phyloP scores from a whole-genome alignment of 2,113 vertebrate genomes.

The Hypocryptadius cinnamomeus region DNA sequence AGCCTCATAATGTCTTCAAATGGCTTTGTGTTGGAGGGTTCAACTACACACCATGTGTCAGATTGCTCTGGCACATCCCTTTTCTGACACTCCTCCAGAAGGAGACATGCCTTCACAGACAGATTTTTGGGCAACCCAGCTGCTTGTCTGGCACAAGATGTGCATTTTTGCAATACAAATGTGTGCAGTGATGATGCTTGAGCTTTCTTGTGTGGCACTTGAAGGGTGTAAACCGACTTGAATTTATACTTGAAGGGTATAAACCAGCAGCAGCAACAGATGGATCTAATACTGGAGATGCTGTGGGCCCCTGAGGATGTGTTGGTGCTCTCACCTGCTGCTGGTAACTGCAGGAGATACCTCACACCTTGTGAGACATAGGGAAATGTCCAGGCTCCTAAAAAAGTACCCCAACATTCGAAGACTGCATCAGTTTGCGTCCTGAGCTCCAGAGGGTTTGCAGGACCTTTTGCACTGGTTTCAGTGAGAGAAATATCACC shows the following conservation, averaged over 20 bases:
- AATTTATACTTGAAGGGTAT: neutral
- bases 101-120: neutral
- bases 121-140: neutral
- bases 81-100: neutral
- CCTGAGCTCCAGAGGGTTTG: neutral
- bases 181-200: neutral
- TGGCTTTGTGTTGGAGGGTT: neutral
- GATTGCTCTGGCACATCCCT: neutral
- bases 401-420: neutral
- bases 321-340: neutral
- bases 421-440: neutral
- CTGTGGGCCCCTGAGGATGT: neutral
- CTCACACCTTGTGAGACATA: neutral
- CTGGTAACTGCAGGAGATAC: neutral
- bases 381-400: neutral
- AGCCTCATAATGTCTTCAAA: neutral
- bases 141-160: neutral
- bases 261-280: neutral
- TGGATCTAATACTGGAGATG: neutral
- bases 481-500: neutral
- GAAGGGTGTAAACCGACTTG: neutral
- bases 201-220: neutral
- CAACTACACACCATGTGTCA: neutral
- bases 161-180: neutral
- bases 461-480: neutral